Base-by-base conservation (phyloP, 2,797 vertebrate genomes). In the Phalanger gymnotis region DNA sequence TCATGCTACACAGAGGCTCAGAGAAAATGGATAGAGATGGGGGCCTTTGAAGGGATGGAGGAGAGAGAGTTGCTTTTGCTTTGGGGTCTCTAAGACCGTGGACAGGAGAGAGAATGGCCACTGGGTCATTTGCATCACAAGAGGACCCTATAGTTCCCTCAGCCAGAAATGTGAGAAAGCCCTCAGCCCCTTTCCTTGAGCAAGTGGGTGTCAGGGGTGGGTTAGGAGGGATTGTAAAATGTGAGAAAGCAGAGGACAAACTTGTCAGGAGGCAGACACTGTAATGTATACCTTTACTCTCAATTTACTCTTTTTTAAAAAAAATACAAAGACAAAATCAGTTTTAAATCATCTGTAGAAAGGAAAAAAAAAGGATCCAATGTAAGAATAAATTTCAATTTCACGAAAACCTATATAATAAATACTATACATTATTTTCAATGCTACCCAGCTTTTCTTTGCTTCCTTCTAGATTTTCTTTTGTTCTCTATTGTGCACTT, bases 41-140 rank as follows among this genome's bases (percentile, higher is more conserved):
- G 11, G 22, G 94, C 51, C 87, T 92, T 57, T 93, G 90, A 34
- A 90, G 14, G 51, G 94, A 95, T 92, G 95, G 93, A 92, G 95
- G 90, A 93, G 54, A 92, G 90, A n/a, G n/a, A 92, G 95, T 96
- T 93, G 40, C 89, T 96, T 93, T 95, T 94, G 89, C 92, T 57
- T n/a, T 90, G 91, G 93, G 96, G 58, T 90, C 90, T 90, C 87
- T 91, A 28, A 2, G 93, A 93, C 93, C 87, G 89, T 54, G 89
- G 95, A 95, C 81, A 51, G 14, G 4, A 0, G 9, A 22, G 66
- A n/a, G 40, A 25, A 91, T 54, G 52, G 73, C 90, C 89, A 91
- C 31, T 4, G 1, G 14, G 57, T 91, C 92, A 57, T 66, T 91
- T 66, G 54, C 95, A 96, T 93, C 9, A 94, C 91, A 61, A 90